A percentile compares a stretch with the other conserved stretches of the same genome.
Evolutionary conservation across 2,113 vertebrate genomes (phyloP).

Genomic region (Colossoma macropomum): DNA sequence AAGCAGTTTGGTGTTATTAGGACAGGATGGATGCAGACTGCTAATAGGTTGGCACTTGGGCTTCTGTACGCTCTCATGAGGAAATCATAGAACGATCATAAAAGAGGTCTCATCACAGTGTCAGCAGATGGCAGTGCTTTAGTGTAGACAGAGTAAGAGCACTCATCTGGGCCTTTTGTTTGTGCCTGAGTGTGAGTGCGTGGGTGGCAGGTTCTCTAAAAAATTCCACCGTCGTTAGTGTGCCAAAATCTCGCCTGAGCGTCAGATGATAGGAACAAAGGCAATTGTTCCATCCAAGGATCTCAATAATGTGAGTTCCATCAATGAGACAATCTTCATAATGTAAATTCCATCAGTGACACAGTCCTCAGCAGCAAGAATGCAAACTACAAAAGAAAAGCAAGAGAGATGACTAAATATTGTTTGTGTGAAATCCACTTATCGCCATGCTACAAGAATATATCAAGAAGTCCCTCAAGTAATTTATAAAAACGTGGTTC

Average conservation of each 20-base stretch:
- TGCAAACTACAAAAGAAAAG: not conserved
- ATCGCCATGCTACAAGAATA: not conserved
- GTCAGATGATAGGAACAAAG: conserved; percentile 6
- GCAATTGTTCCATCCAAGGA: not conserved
- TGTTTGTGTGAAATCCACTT: conserved; percentile 20
- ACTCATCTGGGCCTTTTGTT: conserved; percentile 16
- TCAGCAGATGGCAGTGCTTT: conserved; percentile 32
- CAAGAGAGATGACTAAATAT: not conserved
- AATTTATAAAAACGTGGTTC: not conserved
- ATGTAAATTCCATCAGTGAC: conserved; percentile 4
- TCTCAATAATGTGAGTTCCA: conserved; percentile 3
- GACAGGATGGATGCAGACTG: not conserved
- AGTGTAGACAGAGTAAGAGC: conserved; percentile 16
- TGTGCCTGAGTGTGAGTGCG: conserved; percentile 22
- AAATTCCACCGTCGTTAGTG: not conserved
- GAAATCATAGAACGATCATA: conserved; percentile 16
- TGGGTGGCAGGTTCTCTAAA: conserved; percentile 8
- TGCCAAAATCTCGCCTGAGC: not conserved
- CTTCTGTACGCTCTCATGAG: conserved; percentile 2
- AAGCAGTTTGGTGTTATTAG: not conserved
- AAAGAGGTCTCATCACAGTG: conserved; percentile 18
- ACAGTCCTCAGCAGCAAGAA: not conserved
- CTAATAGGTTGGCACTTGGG: not conserved
- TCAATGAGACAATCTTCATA: not conserved
- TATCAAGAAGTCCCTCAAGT: not conserved